phyloP scores from a whole-genome alignment of 1,140 invertebrate genomes.

The Aphelinus atriplicis region DNA sequence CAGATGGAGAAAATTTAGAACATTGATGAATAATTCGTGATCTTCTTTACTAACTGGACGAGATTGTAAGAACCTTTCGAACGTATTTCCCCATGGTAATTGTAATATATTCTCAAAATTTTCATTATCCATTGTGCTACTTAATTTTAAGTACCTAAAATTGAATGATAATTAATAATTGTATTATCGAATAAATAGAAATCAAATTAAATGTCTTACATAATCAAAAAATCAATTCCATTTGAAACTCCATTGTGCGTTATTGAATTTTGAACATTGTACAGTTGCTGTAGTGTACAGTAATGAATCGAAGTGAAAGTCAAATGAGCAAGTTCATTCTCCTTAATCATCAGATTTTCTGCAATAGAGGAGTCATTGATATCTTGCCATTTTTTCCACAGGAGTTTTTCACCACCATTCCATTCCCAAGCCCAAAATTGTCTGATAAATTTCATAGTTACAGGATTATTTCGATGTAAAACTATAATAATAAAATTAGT shows the following conservation, averaged over 20 bases:
- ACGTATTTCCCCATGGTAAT: conserved; percentile 71
- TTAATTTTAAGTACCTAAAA: conserved; percentile 55
- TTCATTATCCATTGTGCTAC: conserved; percentile 47
- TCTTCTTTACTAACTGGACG: conserved; percentile 71
- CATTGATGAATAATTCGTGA: conserved; percentile 66
- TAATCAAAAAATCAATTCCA: conserved; percentile 66
- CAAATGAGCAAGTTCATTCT: conserved; percentile 62
- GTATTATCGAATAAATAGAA: neutral
- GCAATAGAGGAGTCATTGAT: conserved; percentile 45
- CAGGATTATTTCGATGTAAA: conserved; percentile 47
- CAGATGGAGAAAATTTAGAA: conserved; percentile 69
- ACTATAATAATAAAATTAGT: conserved; percentile 39
- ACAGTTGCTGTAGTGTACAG: conserved; percentile 65
- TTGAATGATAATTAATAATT: neutral
- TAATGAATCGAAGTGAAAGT: conserved; percentile 64
- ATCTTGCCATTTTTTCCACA: conserved; percentile 50
- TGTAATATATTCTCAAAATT: conserved; percentile 57
- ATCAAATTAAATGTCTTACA: conserved; percentile 57
- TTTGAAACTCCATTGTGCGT: conserved; percentile 68
- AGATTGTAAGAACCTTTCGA: conserved; percentile 68
- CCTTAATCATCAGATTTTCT: conserved; percentile 59
- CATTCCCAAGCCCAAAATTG: conserved; percentile 63
- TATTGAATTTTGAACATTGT: conserved; percentile 72
- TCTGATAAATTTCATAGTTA: conserved; percentile 50
- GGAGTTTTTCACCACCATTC: conserved; percentile 58